These are phyloP conservation scores for Eulemur coronatus DNA, from an alignment of 2,797 vertebrate species.

Conservation along the genomic window DNA sequence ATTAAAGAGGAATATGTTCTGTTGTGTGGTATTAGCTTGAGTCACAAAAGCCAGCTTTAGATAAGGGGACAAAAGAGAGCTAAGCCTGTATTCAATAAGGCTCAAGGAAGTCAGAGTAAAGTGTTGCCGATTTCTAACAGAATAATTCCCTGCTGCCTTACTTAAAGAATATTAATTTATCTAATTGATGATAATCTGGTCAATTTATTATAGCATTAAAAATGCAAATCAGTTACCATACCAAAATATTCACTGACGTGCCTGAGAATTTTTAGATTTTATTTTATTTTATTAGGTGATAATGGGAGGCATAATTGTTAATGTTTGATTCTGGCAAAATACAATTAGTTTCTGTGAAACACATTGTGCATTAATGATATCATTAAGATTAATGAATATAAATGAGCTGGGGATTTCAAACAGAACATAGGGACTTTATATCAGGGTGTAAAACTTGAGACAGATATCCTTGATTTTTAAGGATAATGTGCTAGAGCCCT, in stretches of 20 bases:
- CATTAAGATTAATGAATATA: constrained; percentile 81
- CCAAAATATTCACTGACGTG: constrained; percentile 61
- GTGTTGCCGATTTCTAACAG: neutral
- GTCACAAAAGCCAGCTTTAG: constrained; percentile 63
- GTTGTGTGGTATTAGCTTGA: constrained; percentile 34
- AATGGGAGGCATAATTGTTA: constrained; percentile 62
- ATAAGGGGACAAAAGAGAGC: constrained; percentile 52
- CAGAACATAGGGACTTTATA: constrained; percentile 54
- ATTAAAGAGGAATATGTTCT: constrained; percentile 59
- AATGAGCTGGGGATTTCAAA: constrained; percentile 69
- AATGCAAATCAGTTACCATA: constrained; percentile 58
- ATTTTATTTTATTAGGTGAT: constrained; percentile 73
- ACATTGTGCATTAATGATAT: constrained; percentile 72
- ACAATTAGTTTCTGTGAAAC: constrained; percentile 75
- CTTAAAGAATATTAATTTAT: constrained; percentile 69
- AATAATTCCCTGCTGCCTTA: constrained; percentile 12
- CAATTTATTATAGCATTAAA: constrained; percentile 68
- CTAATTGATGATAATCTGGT: constrained; percentile 74
- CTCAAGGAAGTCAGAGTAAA: constrained; percentile 19
- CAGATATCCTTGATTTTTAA: constrained; percentile 53
- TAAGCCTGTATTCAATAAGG: constrained; percentile 49
- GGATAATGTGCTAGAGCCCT: neutral
- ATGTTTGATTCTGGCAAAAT: constrained; percentile 76
- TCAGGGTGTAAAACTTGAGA: constrained; percentile 56
- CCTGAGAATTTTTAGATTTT: constrained; percentile 67